Base-by-base conservation (phyloP, 1,140 invertebrate species). In the Zaprionus vittiger region DNA sequence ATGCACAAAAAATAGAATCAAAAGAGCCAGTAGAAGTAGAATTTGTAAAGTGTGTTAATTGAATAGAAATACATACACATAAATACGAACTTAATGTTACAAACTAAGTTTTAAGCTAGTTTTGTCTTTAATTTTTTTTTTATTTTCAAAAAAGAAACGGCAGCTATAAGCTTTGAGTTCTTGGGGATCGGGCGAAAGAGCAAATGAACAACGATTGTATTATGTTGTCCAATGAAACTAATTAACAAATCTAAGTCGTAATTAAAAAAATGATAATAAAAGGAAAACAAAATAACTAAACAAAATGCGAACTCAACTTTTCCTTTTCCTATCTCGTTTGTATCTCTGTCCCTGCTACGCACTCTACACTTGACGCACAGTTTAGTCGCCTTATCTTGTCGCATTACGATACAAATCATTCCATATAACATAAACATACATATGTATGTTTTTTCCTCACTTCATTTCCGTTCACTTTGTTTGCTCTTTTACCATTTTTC, bases 121-220 rank as follows among this genome's bases (percentile, higher is more conserved):
- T 64, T 55, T 77, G 70, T 67, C 26, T 69, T 4, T 49, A 6
- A 41, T 61, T 68, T 73, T 72, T 65, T 49, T 28, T 22, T 60
- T n/a, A 44, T 75, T n/a, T 26, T 22, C 20, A 26, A 56, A 24
- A 47, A 66, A 34, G 49, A 73, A 80, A 73, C 71, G 83, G 83
- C 83, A 87, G 83, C 80, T 83, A 65, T 47, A 85, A 80, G 52
- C 79, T 86, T 47, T 86, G 71, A 85, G 83, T 85, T 52, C 47
- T 74, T 81, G 47, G 60, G 20, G 49, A 47, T 74, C 62, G 75
- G 37, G 52, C 37, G 7, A 66, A 68, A 34, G 22, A 34, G 28
- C 15, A 61, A 62, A 24, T 14, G 47, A 74, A 49, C 7, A 11
- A 22, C 31, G 26, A 28, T 41, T 15, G 5, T n/a, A 15, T 20